A percentile compares a stretch with the other conserved stretches of the same genome.
Evolutionary conservation across 2,113 vertebrate species (phyloP).

Genomic region (Corydoras maculifer): DNA sequence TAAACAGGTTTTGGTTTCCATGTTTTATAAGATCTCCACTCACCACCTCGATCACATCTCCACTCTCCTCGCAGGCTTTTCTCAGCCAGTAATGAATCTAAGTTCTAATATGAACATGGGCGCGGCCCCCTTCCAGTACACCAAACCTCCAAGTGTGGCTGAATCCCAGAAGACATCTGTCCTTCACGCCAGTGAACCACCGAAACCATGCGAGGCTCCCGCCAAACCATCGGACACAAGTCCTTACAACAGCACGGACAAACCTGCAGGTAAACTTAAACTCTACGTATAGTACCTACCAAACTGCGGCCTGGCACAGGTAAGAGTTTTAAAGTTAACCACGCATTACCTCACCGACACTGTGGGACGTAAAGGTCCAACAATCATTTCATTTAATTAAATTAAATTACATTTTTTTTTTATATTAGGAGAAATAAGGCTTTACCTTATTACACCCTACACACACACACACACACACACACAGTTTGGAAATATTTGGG

Average conservation of each 20-base stretch:
- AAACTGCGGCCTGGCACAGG: conserved; percentile 29
- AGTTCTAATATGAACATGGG: conserved; percentile 51
- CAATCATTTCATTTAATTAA: neutral
- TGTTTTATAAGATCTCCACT: too few species aligned
- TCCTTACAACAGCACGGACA: conserved; percentile 43
- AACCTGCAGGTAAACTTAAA: conserved; percentile 46
- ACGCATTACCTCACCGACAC: neutral
- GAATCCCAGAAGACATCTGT: conserved; percentile 57
- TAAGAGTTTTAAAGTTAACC: conserved; percentile 33
- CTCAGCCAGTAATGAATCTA: conserved; percentile 57
- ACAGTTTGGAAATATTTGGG: too few species aligned
- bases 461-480: too few species aligned
- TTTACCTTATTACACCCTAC: too few species aligned
- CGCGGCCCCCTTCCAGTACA: conserved; percentile 57
- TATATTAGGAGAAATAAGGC: neutral
- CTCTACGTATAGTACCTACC: conserved; percentile 28
- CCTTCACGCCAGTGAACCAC: conserved; percentile 48
- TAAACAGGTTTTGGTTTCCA: too few species aligned
- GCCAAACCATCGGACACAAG: conserved; percentile 54
- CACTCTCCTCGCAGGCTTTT: conserved; percentile 50
- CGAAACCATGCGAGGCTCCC: conserved; percentile 48
- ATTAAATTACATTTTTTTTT: neutral
- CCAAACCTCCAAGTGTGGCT: conserved; percentile 47
- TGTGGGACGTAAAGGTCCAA: too few species aligned
- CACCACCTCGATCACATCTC: too few species aligned